Evolutionary conservation across 2,797 vertebrate genomes (phyloP).

Genomic region (Cheirogaleus major): DNA sequence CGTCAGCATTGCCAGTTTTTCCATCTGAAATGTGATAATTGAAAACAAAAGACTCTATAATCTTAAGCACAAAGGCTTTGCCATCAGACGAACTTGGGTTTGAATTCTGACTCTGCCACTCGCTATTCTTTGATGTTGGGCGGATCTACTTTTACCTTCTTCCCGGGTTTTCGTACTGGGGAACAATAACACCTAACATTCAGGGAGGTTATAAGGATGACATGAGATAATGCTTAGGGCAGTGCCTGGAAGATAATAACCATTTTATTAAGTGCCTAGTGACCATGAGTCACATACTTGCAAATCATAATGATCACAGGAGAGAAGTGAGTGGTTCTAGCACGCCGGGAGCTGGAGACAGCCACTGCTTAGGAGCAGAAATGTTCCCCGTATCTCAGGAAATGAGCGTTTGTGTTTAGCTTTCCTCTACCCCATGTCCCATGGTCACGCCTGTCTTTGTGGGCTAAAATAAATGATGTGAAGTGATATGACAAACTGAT

Average conservation of each 20-base stretch:
- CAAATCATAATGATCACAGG: background rate
- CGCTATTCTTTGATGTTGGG: background rate
- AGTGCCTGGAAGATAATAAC: background rate
- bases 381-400: background rate
- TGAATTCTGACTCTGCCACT: constrained; percentile 17
- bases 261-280: background rate
- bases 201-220: background rate
- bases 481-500: constrained; percentile 53
- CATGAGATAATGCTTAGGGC: background rate
- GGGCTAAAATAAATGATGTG: constrained; percentile 58
- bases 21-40: background rate
- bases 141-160: background rate
- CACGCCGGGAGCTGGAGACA: background rate
- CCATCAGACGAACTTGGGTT: background rate
- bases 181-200: background rate
- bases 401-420: background rate
- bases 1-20: background rate
- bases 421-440: background rate
- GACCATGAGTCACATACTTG: background rate
- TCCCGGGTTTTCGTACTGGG: background rate
- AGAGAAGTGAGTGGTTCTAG: background rate
- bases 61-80: constrained; percentile 31
- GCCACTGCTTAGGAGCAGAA: background rate
- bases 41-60: constrained; percentile 24
- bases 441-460: constrained; percentile 43